Conservation (phyloP, 2,113 vertebrate species). For the Hippopotamus amphibius region DNA sequence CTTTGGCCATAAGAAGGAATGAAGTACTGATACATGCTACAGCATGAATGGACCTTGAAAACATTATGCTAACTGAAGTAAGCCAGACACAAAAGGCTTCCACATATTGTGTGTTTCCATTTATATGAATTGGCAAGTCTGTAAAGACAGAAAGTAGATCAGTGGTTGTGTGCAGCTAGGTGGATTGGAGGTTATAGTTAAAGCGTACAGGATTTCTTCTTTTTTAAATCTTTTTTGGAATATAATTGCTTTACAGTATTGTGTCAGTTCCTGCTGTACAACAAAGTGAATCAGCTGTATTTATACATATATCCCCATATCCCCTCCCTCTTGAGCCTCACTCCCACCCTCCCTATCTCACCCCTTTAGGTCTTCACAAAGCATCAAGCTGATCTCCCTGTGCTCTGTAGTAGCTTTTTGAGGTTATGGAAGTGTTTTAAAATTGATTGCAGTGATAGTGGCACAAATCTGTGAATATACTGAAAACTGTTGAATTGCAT, state of each 20-base stretch:
- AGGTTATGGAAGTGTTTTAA: neutral
- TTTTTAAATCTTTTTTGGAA: too few species aligned
- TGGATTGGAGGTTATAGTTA: neutral
- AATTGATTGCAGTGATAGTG: neutral
- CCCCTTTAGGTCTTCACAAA: too few species aligned
- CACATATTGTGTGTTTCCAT: neutral
- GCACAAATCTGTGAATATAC: neutral
- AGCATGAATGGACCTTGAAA: neutral
- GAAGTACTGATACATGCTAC: neutral
- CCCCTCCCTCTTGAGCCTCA: too few species aligned
- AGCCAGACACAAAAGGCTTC: neutral
- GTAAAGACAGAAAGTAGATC: neutral
- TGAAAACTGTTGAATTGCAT: neutral
- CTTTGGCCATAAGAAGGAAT: neutral
- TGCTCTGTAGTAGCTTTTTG: neutral
- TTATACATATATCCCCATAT: too few species aligned
- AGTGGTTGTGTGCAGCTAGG: neutral
- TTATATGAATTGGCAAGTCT: neutral
- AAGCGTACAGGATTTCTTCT: neutral
- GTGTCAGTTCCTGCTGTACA: too few species aligned
- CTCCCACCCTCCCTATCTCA: too few species aligned
- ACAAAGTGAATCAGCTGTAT: too few species aligned
- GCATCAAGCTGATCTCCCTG: too few species aligned
- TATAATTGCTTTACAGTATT: too few species aligned
- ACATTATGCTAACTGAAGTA: neutral